Conservation (phyloP, 1,140 invertebrate species). For the Aphis craccivora region DNA sequence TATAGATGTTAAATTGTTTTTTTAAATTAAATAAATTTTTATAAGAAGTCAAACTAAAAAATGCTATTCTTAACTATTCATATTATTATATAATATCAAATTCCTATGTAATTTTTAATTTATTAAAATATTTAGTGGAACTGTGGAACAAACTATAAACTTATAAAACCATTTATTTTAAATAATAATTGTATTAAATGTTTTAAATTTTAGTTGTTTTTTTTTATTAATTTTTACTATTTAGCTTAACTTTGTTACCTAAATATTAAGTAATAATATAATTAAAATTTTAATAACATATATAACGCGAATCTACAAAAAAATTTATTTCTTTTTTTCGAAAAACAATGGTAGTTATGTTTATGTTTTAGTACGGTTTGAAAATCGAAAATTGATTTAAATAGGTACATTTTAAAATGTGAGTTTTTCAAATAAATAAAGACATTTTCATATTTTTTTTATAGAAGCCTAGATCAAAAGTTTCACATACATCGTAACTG, state of each 20-base stretch:
- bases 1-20: background rate
- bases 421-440: background rate
- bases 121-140: background rate
- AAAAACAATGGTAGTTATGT: background rate
- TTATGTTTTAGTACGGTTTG: background rate
- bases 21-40: background rate
- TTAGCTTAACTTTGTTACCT: background rate
- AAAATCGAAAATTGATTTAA: background rate
- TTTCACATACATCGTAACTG: background rate
- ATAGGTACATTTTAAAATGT: conserved; percentile 7
- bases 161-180: background rate
- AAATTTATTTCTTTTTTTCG: background rate
- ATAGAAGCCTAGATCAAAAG: background rate
- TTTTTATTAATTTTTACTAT: background rate
- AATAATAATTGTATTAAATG: background rate
- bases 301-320: background rate
- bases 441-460: background rate
- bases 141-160: background rate
- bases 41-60: background rate
- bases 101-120: background rate
- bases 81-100: background rate
- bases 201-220: background rate
- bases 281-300: background rate
- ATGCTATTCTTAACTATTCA: background rate
- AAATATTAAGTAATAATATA: background rate